Conservation (phyloP, 53 echinoderm and acorn worm species). For the Paracentrotus lividus region DNA sequence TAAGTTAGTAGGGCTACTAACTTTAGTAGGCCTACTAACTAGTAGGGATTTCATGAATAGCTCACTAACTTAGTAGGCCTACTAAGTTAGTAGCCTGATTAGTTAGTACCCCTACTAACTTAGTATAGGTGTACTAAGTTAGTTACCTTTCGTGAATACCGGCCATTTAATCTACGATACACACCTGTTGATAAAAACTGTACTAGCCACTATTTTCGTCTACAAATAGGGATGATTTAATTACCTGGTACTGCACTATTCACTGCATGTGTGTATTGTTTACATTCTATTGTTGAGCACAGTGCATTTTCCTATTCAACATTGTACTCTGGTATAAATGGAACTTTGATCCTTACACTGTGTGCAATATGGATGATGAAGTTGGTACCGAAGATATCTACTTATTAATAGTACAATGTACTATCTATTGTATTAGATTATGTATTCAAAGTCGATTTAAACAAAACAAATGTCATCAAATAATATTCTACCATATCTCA, state of each 20-base stretch:
- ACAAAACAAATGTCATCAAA: background rate
- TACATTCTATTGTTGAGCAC: background rate
- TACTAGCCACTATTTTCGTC: background rate
- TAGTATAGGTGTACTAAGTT: too few relatives aligned
- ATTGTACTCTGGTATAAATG: background rate
- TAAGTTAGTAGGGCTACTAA: too few relatives aligned
- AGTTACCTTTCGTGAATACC: too few relatives aligned
- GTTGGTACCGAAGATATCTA: background rate
- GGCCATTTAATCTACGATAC: background rate
- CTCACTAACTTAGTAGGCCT: too few relatives aligned
- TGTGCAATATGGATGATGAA: background rate
- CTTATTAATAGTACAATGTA: background rate
- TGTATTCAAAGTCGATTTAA: background rate
- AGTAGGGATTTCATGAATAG: too few relatives aligned
- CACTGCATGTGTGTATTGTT: background rate
- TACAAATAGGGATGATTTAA: too few relatives aligned
- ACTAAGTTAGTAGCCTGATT: too few relatives aligned
- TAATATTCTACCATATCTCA: background rate
- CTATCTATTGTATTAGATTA: background rate
- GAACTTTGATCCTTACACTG: conserved; percentile 5
- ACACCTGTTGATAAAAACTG: background rate
- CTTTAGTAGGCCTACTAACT: too few relatives aligned
- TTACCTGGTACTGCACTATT: background rate
- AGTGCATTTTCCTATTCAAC: background rate
- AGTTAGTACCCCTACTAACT: too few relatives aligned